phyloP scores from a whole-genome alignment of 1,140 invertebrate genomes.

The Papilio xuthus region DNA sequence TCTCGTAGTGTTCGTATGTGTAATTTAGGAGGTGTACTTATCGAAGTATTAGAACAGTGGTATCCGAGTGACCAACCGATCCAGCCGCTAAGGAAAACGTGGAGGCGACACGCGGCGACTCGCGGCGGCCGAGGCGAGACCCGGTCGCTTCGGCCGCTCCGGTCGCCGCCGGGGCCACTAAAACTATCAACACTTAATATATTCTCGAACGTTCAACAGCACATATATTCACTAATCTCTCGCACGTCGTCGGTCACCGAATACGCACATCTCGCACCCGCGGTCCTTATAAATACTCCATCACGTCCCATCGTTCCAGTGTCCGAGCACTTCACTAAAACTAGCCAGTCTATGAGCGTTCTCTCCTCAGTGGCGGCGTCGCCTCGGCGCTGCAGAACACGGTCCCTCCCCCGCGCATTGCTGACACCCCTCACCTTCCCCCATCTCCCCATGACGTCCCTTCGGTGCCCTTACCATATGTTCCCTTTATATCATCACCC shows the following conservation, averaged over 20 bases:
- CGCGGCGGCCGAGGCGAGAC: slow-evolving; percentile 43
- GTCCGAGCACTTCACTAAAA: slow-evolving; percentile 78
- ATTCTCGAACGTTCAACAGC: slow-evolving; percentile 80
- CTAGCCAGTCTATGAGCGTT: slow-evolving; percentile 80
- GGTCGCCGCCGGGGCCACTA: slow-evolving; percentile 49
- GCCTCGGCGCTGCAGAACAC: slow-evolving; percentile 27
- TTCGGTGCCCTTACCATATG: slow-evolving; percentile 22
- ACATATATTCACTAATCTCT: slow-evolving; percentile 80
- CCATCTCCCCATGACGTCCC: background rate
- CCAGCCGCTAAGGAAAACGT: slow-evolving; percentile 68
- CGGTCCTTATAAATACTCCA: slow-evolving; percentile 65
- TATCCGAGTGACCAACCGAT: slow-evolving; percentile 75
- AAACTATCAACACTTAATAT: slow-evolving; percentile 78
- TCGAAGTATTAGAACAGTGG: slow-evolving; percentile 67
- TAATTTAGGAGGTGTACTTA: slow-evolving; percentile 74
- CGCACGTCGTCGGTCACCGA: slow-evolving; percentile 69
- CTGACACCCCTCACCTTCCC: background rate
- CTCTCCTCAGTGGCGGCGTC: slow-evolving; percentile 62
- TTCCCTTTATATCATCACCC: background rate
- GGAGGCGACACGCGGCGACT: slow-evolving; percentile 36
- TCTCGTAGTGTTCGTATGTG: slow-evolving; percentile 70
- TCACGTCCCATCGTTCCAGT: slow-evolving; percentile 59
- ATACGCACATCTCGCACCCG: slow-evolving; percentile 54
- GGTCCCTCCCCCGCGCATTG: slow-evolving; percentile 14
- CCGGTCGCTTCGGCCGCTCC: slow-evolving; percentile 45